Evolutionary conservation across 2,113 vertebrate species (phyloP), one percentile per base, ranked within the genome.

Genomic region (Silurus glanis): DNA sequence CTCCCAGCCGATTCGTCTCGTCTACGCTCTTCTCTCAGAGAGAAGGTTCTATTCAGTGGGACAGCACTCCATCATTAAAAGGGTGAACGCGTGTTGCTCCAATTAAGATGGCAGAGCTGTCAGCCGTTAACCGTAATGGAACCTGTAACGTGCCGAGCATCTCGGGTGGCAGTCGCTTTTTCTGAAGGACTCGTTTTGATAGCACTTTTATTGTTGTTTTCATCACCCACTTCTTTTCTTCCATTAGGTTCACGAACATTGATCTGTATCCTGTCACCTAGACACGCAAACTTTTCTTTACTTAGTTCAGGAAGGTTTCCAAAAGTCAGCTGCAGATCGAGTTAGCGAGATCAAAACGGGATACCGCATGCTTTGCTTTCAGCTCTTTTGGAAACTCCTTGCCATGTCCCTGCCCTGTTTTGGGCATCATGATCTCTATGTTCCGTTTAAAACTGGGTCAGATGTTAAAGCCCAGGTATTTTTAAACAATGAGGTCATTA

Each of bases 231-330:
- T 90, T 83, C 71, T 87, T 72, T 86, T 25, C 86, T 90, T 90
- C 92, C 89, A 90, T 92, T 90, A 94, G 90, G 81, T 85, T 75
- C 91, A 92, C 88, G 92, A 91, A 74, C 81, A 80, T 80, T 80
- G 81, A 87, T 89, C 59, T 86, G 74, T 79, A 87, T 88, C 80
- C 83, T 74, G 75, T 93, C 89, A 90, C 88, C 91, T 83, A 92
- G 91, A 93, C 93, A 91, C 78, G 87, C 89, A 94, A 94, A 94
- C 92, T 94, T 95, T 94, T 93, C 91, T 94, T 90, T 89, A 76
- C 59, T 37, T 92, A 93, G 90, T 94, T 93, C 90, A 89, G 86
- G 47, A 82, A 86, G 88, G 86, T 85, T 89, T 87, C 86, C 75
- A 79, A 87, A 37, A 89, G 85, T 89, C 85, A 83, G 86, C 37